Evolutionary conservation across 2,113 vertebrate genomes (phyloP).

Genomic region (Marmota monax): DNA sequence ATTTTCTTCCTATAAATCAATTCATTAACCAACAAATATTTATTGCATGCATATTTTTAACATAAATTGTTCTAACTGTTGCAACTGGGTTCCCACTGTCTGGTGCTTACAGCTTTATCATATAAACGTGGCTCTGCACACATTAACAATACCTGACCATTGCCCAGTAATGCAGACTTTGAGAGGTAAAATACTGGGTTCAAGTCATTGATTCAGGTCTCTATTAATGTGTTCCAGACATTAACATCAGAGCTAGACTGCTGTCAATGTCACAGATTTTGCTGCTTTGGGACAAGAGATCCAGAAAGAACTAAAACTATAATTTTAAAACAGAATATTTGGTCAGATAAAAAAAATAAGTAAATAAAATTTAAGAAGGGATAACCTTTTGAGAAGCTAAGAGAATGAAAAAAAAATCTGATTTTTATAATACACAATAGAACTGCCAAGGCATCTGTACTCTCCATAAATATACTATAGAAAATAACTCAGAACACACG

Average conservation of each 20-base stretch:
- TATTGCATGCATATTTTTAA: constrained; percentile 6
- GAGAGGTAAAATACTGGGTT: background rate
- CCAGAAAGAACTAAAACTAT: background rate
- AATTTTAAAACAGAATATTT: constrained; percentile 35
- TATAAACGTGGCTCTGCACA: background rate
- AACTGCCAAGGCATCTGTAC: constrained; percentile 55
- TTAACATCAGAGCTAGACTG: background rate
- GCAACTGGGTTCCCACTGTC: background rate
- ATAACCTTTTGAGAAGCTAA: constrained; percentile 76
- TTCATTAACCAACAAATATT: background rate
- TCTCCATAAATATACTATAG: constrained; percentile 52
- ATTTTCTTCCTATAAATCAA: constrained; percentile 40
- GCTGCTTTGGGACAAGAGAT: constrained; percentile 19
- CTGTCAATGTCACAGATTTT: background rate
- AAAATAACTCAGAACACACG: constrained; percentile 71
- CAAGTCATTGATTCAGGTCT: background rate
- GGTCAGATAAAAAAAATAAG: background rate
- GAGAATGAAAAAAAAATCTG: constrained; percentile 72
- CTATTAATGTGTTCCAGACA: background rate
- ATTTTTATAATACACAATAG: constrained; percentile 69
- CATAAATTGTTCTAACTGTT: background rate
- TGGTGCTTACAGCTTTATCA: background rate
- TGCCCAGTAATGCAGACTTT: background rate
- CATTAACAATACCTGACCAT: background rate
- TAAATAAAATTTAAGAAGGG: background rate